Evolutionary conservation across 2,113 vertebrate species (phyloP), one percentile per base, ranked within the genome.

Genomic region (Diadophis punctatus): DNA sequence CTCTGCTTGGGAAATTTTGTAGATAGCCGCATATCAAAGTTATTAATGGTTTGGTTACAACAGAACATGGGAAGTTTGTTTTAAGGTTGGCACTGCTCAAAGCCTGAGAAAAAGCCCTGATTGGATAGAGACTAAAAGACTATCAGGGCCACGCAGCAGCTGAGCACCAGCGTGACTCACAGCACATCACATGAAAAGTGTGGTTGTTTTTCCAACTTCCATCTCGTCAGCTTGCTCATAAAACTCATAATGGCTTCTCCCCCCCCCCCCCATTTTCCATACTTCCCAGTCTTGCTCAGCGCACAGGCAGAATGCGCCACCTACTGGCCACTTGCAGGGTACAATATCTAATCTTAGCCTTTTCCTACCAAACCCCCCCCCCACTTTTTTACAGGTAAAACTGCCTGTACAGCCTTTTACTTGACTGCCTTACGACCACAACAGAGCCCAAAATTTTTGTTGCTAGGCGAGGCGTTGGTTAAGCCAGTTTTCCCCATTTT

Each of bases 101-200:
- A 94, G 89, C 16, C 80, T 63, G 3, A 20, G 53, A 93, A 93
- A 93, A 0, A 30, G 23, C 89, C 93, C 93, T 6, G 68, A n/a
- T 27, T 74, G 68, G 34, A 39, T 39, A 52, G 39, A 14, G n/a
- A 43, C 27, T 55, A 27, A 39, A 30, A 88, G 51, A 11, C 58
- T 53, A 52, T 86, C 88, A 0, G 1, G 18, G 48, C 2, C 80
- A 48, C 0, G 58, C 34, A 87, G 55, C 39, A 8, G 85, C 84
- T n/a, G 6, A 52, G 30, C 12, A 3, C 34, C 30, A 48, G 52
- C 1, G 9, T 85, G 63, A 92, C 25, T 4, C 3, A 22, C 43
- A 20, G 51, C 90, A 22, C 18, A 27, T 84, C 68, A 34, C 60
- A 22, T 34, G 55, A 25, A 84, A 91, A 92, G 48, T 8, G 53